These are phyloP conservation scores for Neodiprion virginianus DNA, from an alignment of 1,140 invertebrate genomes.

Conservation along the genomic window DNA sequence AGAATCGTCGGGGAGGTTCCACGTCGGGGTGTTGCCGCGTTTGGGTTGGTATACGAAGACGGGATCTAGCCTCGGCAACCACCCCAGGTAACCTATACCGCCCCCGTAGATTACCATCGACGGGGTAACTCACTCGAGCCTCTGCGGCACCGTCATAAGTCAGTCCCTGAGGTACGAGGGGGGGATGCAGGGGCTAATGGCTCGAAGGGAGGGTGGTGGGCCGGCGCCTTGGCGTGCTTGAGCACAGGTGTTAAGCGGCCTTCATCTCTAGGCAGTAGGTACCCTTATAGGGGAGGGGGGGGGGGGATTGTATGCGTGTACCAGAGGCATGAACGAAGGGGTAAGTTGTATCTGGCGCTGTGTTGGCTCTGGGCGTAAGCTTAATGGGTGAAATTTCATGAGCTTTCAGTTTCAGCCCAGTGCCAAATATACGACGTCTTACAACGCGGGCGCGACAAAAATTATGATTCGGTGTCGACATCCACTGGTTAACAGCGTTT, in stretches of 20 bases:
- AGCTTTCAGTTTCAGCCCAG: constrained; percentile 5
- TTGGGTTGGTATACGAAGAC: constrained; percentile 12
- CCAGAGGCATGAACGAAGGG: background rate
- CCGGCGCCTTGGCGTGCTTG: constrained; percentile 23
- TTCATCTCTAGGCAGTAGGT: constrained; percentile 10
- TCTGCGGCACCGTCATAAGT: constrained; percentile 37
- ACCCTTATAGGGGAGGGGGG: no score
- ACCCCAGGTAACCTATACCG: constrained; percentile 16
- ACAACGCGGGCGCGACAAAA: no score
- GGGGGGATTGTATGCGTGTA: background rate
- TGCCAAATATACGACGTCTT: background rate
- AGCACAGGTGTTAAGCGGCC: constrained; percentile 28
- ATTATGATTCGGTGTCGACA: no score
- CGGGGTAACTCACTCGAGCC: constrained; percentile 43
- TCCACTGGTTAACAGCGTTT: no score
- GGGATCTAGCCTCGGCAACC: background rate
- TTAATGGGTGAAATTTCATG: constrained; percentile 47
- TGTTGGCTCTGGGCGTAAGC: constrained; percentile 36
- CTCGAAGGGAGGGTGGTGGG: background rate
- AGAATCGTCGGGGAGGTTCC: no score
- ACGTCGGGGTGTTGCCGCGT: no score
- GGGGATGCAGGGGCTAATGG: constrained; percentile 41
- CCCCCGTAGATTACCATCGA: constrained; percentile 15
- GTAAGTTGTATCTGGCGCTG: constrained; percentile 26
- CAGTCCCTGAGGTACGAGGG: constrained; percentile 35